Conservation (phyloP, 2,888 invertebrate genomes). For the Eupithecia pulchellata region DNA sequence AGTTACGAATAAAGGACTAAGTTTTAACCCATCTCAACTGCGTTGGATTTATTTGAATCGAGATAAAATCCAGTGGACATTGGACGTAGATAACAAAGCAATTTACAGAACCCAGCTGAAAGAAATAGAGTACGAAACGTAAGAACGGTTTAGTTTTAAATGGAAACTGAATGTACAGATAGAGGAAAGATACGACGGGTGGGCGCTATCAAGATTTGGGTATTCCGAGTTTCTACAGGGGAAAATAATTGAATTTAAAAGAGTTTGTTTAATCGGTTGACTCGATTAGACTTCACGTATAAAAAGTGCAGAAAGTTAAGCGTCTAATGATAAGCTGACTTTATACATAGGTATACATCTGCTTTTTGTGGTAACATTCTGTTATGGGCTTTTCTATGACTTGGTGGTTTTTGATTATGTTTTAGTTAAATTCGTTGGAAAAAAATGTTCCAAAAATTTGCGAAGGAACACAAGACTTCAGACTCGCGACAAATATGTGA, state of each 20-base stretch:
- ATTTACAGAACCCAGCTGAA: conserved; percentile 62
- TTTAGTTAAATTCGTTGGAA: not conserved
- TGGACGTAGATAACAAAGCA: conserved; percentile 70
- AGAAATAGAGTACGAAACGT: conserved; percentile 40
- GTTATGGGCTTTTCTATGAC: too few species aligned
- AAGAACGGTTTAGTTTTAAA: conserved; percentile 35
- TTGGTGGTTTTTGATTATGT: not conserved
- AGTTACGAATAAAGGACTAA: not conserved
- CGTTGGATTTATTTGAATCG: conserved; percentile 64
- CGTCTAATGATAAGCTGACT: not conserved
- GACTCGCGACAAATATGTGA: not conserved
- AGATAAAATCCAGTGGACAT: conserved; percentile 68
- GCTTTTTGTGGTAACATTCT: not conserved
- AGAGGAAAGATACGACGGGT: conserved; percentile 20
- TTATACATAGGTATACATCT: not conserved
- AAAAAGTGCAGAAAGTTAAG: not conserved
- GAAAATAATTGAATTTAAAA: not conserved
- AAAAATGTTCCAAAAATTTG: not conserved
- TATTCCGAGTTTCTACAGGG: not conserved
- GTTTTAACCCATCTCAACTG: conserved; percentile 43
- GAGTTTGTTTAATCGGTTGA: not conserved
- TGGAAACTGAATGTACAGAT: conserved; percentile 35
- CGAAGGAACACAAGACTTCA: too few species aligned
- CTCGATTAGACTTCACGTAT: not conserved
- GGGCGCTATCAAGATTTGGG: conserved; percentile 28